A percentile compares a stretch with the other conserved stretches of the same genome.
These are phyloP conservation scores for Arenaria interpres DNA, from an alignment of 2,113 vertebrate species.

Conservation along the genomic window DNA sequence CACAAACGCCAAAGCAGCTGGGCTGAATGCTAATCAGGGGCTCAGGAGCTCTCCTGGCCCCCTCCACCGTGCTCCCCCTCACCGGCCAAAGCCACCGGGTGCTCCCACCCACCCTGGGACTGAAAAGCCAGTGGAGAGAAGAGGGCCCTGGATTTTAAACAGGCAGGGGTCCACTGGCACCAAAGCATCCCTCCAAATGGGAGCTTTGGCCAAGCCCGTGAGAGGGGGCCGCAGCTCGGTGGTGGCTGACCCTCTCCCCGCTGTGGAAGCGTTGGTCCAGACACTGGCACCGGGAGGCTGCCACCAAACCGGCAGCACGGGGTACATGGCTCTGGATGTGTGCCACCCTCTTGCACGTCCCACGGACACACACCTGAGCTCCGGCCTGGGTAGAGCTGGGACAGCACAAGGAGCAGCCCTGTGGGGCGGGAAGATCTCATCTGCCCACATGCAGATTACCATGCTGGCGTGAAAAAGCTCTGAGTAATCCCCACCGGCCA, in stretches of 20 bases:
- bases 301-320: rapidly evolving
- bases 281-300: rapidly evolving
- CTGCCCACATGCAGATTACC: rapidly evolving
- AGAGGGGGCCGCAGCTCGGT: rapidly evolving
- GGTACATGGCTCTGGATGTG: rapidly evolving
- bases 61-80: not conserved
- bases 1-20: slow-evolving; percentile 60
- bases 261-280: rapidly evolving
- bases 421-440: not conserved
- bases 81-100: rapidly evolving
- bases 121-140: not conserved
- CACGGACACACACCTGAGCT: not conserved
- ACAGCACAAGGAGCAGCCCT: not conserved
- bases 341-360: not conserved
- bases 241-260: not conserved
- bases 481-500: rapidly evolving
- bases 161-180: not conserved
- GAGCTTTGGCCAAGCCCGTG: not conserved
- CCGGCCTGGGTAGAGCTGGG: rapidly evolving
- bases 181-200: not conserved
- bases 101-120: not conserved
- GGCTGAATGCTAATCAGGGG: slow-evolving; percentile 58
- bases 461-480: rapidly evolving
- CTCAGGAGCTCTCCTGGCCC: not conserved
- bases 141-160: not conserved